Evolutionary conservation across 2,113 vertebrate species (phyloP).

Genomic region (Malurus alboscapulatus): DNA sequence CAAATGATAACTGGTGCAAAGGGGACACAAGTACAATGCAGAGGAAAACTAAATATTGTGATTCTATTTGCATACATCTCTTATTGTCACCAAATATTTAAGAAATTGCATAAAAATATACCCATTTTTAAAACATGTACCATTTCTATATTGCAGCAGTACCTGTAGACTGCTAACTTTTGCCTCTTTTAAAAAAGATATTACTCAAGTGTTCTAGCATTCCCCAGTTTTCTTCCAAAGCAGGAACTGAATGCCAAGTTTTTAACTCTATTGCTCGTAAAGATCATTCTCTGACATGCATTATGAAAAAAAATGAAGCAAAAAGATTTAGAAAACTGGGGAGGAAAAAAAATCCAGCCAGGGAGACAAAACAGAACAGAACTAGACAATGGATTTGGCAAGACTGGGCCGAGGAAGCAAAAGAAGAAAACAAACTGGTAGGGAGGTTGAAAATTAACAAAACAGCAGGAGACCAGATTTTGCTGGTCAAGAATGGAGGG

Average conservation of each 20-base stretch:
- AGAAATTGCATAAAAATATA: background rate
- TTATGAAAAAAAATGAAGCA: background rate
- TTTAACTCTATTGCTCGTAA: conserved; percentile 1
- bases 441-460: background rate
- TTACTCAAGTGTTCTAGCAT: background rate
- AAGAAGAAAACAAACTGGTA: background rate
- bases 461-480: background rate
- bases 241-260: background rate
- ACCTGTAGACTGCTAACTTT: background rate
- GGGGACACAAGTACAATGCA: background rate
- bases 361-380: background rate
- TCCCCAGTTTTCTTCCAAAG: background rate
- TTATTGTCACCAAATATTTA: background rate
- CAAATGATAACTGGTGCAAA: background rate
- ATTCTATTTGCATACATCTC: background rate
- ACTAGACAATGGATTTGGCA: background rate
- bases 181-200: background rate
- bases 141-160: background rate
- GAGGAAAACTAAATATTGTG: background rate
- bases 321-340: background rate
- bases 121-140: background rate
- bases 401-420: background rate
- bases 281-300: background rate
- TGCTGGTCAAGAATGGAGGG: background rate
- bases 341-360: background rate